Evolutionary conservation across 2,888 invertebrate genomes (phyloP).

Genomic region (Heteropelma amictum): DNA sequence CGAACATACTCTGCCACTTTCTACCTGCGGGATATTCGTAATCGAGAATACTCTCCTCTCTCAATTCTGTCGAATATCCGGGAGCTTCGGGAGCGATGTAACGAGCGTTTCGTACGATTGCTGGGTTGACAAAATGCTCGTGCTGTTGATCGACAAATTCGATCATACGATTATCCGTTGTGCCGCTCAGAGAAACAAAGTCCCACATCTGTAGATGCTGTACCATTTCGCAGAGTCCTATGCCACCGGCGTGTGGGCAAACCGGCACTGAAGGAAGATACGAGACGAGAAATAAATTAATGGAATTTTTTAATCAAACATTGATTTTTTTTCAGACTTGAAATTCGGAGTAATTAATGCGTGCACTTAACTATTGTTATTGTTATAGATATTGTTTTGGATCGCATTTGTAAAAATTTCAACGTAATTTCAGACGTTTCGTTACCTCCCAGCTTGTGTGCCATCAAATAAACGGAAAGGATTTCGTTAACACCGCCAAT

Average conservation of each 20-base stretch:
- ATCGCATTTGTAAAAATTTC: background rate
- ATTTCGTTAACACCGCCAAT: conserved; percentile 94
- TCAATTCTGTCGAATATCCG: conserved; percentile 91
- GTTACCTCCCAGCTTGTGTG: conserved; percentile 89
- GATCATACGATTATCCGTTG: conserved; percentile 85
- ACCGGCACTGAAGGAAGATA: conserved; percentile 86
- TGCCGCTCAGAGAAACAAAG: conserved; percentile 86
- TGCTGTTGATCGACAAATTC: conserved; percentile 95
- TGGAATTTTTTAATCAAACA: background rate
- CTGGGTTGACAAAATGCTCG: conserved; percentile 90
- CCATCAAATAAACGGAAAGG: conserved; percentile 92
- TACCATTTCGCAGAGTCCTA: conserved; percentile 95
- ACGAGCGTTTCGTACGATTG: conserved; percentile 83
- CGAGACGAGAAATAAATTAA: background rate
- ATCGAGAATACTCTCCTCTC: conserved; percentile 83
- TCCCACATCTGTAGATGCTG: conserved; percentile 96
- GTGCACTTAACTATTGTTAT: background rate
- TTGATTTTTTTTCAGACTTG: background rate
- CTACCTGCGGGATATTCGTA: conserved; percentile 89
- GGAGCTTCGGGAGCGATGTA: conserved; percentile 88
- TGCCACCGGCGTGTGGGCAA: conserved; percentile 97
- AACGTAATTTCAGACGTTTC: too few relatives aligned
- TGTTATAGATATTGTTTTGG: background rate
- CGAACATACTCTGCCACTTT: conserved; percentile 86
- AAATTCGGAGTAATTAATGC: background rate